These are phyloP conservation scores for Crotalus helleri DNA, from an alignment of 2,113 vertebrate genomes.

Conservation along the genomic window DNA sequence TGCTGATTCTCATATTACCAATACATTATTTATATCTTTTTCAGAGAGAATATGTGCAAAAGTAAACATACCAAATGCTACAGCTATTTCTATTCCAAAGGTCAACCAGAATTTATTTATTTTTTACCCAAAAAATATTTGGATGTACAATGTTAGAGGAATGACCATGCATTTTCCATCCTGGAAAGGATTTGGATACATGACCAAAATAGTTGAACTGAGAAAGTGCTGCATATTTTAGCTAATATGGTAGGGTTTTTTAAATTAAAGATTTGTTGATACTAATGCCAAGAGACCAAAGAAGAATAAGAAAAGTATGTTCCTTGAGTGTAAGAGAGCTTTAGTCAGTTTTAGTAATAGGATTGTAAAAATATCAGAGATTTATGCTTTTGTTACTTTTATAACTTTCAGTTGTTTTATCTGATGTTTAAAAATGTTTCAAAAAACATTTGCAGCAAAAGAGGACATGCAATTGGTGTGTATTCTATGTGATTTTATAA, in stretches of 20 bases:
- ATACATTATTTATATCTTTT: neutral
- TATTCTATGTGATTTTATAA: neutral
- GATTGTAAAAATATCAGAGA: constrained; percentile 39
- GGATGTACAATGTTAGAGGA: no score
- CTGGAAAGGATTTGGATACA: neutral
- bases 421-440: constrained; percentile 25
- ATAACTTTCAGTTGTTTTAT: constrained; percentile 43
- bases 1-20: neutral
- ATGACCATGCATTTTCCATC: neutral
- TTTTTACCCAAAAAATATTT: neutral
- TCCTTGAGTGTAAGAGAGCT: constrained; percentile 39
- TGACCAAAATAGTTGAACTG: neutral
- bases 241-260: constrained; percentile 29
- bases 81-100: neutral
- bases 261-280: constrained; percentile 16
- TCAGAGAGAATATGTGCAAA: neutral
- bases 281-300: constrained; percentile 30
- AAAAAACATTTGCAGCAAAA: neutral
- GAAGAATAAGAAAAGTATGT: constrained; percentile 45
- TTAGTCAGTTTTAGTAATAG: constrained; percentile 58
- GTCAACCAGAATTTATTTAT: neutral
- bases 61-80: neutral
- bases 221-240: neutral
- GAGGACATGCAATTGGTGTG: neutral
- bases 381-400: constrained; percentile 36